A percentile compares a stretch with the other conserved stretches of the same genome.
Conservation (phyloP, 1,140 invertebrate genomes). For the Protaetia brevitarsis region DNA sequence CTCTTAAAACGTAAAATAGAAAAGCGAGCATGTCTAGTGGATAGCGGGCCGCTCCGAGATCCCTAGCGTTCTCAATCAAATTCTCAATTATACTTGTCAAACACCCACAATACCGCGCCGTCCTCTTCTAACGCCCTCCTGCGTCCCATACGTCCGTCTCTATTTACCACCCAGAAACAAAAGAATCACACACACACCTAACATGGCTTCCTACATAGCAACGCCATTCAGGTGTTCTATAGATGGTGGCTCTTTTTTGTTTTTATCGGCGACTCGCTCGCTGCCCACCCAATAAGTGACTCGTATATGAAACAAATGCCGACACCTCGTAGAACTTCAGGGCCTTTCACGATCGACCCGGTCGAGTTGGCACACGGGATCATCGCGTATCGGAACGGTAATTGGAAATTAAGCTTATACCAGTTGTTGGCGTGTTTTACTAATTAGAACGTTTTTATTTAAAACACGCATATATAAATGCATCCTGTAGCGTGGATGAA, state of each 20-base stretch:
- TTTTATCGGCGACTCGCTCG: constrained; percentile 40
- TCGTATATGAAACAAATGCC: constrained; percentile 36
- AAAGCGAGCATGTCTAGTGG: too few species aligned
- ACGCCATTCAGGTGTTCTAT: constrained; percentile 46
- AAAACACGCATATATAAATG: too few species aligned
- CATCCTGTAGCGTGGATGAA: too few species aligned
- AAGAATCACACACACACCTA: constrained; percentile 41
- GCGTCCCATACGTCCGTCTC: constrained; percentile 27
- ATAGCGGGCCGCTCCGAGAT: too few species aligned
- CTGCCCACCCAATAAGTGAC: constrained; percentile 43
- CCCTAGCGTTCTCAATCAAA: too few species aligned
- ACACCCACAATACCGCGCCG: constrained; percentile 29
- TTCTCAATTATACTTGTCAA: constrained; percentile 39
- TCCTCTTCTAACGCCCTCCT: constrained; percentile 16
- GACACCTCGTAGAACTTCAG: constrained; percentile 33
- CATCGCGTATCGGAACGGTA: background rate
- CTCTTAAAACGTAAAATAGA: too few species aligned
- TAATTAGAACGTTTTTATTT: too few species aligned
- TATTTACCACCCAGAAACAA: constrained; percentile 47
- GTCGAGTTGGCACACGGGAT: background rate
- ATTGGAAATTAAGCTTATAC: too few species aligned
- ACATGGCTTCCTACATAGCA: constrained; percentile 45
- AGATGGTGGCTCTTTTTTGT: constrained; percentile 42
- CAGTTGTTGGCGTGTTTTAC: too few species aligned
- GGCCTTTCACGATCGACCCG: constrained; percentile 28